phyloP scores from a whole-genome alignment of 64 coral and sea anemone genomes.

The Porites australiensis region DNA sequence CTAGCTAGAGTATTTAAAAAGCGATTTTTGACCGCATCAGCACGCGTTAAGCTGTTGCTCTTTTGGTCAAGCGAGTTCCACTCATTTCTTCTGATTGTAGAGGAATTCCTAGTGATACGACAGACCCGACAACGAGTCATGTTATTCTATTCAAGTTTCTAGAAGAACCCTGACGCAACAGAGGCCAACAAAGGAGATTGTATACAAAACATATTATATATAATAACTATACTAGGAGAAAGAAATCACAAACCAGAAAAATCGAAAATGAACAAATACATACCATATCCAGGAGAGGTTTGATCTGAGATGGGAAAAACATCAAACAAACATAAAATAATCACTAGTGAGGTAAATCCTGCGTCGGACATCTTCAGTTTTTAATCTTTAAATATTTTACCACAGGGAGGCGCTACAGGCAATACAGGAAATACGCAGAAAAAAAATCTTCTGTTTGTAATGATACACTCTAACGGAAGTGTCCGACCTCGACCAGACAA shows the following conservation, averaged over 20 bases:
- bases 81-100: too few species aligned
- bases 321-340: not conserved
- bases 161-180: too few species aligned
- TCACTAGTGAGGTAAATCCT: not conserved
- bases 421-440: not conserved
- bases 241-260: not conserved
- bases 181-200: too few species aligned
- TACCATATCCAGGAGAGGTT: constrained; percentile 32
- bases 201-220: too few species aligned
- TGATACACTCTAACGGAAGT: not conserved
- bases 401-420: not conserved
- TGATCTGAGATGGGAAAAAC: not conserved
- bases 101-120: too few species aligned
- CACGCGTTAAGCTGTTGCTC: too few species aligned
- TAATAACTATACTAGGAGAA: too few species aligned
- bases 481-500: not conserved
- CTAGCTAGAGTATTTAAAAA: too few species aligned
- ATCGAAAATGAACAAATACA: not conserved
- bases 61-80: too few species aligned
- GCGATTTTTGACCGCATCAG: too few species aligned
- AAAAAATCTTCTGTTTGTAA: not conserved
- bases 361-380: not conserved
- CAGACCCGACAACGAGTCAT: too few species aligned
- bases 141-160: too few species aligned
- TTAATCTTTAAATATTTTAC: not conserved